These are phyloP conservation scores for Strix uralensis DNA, from an alignment of 2,113 vertebrate species.

Conservation along the genomic window DNA sequence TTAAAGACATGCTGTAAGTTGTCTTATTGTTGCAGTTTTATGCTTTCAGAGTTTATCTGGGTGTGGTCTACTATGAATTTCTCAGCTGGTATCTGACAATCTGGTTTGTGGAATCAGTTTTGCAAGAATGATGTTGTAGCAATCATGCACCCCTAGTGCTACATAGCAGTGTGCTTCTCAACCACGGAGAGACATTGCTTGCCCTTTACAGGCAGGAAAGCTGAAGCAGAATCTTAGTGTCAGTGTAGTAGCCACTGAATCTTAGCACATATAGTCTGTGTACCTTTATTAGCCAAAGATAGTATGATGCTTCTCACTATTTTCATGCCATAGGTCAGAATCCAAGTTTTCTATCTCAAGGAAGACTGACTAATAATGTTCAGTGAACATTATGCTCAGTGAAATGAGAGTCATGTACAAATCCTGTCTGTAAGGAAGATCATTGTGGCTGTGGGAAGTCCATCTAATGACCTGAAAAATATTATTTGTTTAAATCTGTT, in stretches of 20 bases:
- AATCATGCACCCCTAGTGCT: background rate
- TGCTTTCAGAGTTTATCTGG: slow-evolving; percentile 25
- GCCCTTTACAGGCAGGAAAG: background rate
- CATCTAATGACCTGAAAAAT: background rate
- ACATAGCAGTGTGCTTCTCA: background rate
- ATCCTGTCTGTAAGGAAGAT: background rate
- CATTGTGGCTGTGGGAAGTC: background rate
- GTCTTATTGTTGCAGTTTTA: background rate
- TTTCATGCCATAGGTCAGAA: background rate
- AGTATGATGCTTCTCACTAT: background rate
- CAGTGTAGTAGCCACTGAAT: background rate
- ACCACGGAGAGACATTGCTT: rapidly evolving
- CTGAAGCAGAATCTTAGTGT: background rate
- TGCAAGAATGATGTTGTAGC: slow-evolving; percentile 52
- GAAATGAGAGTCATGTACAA: background rate
- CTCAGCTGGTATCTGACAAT: slow-evolving; percentile 48
- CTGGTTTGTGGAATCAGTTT: slow-evolving; percentile 58
- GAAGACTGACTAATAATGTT: background rate
- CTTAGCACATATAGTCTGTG: background rate
- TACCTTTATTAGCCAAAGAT: background rate
- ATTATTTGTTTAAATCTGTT: background rate
- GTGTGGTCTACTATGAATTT: slow-evolving; percentile 47
- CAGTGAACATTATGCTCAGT: background rate
- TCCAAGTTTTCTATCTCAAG: background rate
- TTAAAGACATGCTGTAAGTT: background rate